Percentiles rank a stretch among this genome's conserved stretches.
phyloP scores from a whole-genome alignment of 2,113 vertebrate species.

The Maccullochella peelii region DNA sequence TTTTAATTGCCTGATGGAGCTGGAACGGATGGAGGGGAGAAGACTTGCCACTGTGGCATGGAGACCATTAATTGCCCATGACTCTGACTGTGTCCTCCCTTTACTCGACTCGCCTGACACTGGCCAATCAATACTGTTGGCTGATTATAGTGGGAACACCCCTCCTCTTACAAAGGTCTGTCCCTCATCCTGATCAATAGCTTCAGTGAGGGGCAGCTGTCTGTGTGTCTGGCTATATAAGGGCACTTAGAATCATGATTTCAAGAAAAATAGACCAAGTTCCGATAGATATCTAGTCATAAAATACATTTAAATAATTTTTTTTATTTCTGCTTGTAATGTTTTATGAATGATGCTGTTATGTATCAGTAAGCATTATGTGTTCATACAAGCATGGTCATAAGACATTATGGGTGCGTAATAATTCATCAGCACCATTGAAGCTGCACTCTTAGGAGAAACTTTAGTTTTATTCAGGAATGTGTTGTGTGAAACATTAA shows the following conservation, averaged over 20 bases:
- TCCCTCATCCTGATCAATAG: constrained; percentile 62
- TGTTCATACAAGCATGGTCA: not conserved
- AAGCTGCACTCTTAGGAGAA: not conserved
- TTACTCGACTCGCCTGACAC: constrained; percentile 57
- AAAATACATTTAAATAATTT: not conserved
- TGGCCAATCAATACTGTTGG: constrained; percentile 69
- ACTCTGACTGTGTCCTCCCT: constrained; percentile 67
- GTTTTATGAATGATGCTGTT: constrained; percentile 19
- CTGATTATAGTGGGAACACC: constrained; percentile 67
- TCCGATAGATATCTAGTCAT: not conserved
- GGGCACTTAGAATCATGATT: constrained; percentile 12
- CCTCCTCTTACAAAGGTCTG: constrained; percentile 59
- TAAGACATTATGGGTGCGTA: not conserved
- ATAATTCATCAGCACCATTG: not conserved
- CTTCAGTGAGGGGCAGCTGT: constrained; percentile 41
- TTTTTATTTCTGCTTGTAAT: constrained; percentile 17
- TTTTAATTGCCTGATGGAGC: constrained; percentile 65
- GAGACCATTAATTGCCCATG: constrained; percentile 71
- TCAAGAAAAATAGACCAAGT: constrained; percentile 1
- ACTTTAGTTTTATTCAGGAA: not conserved
- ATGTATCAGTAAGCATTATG: constrained; percentile 19
- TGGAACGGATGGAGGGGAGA: constrained; percentile 17
- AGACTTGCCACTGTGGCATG: constrained; percentile 43
- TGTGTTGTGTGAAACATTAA: not conserved
- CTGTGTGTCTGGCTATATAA: constrained; percentile 3